These are phyloP conservation scores for Drosophila neotestacea DNA, from an alignment of 2,888 invertebrate species.

Conservation along the genomic window DNA sequence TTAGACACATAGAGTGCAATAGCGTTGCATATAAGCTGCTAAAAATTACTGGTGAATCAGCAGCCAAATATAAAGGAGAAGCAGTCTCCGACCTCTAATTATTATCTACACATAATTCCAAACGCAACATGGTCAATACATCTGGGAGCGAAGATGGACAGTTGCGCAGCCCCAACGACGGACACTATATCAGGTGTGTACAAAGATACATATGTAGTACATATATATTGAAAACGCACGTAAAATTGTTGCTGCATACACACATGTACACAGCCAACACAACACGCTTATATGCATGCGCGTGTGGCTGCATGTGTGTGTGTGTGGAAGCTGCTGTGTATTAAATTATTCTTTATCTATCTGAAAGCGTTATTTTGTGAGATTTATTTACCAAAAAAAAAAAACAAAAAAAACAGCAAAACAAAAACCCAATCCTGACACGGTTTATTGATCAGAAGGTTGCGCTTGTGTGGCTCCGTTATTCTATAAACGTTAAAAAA, in stretches of 20 bases:
- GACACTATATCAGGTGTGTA: slow-evolving; percentile 86
- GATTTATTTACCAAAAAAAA: slow-evolving; percentile 30
- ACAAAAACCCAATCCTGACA: slow-evolving; percentile 19
- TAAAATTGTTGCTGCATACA: slow-evolving; percentile 81
- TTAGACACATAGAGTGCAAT: slow-evolving; percentile 33
- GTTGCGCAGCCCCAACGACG: slow-evolving; percentile 90
- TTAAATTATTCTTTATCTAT: slow-evolving; percentile 51
- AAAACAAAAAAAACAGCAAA: slow-evolving; percentile 26
- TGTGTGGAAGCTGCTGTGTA: slow-evolving; percentile 46
- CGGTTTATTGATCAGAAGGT: slow-evolving; percentile 50
- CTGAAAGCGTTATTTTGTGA: slow-evolving; percentile 63
- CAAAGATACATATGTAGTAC: slow-evolving; percentile 19
- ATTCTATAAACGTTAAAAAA: slow-evolving; percentile 3
- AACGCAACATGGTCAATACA: slow-evolving; percentile 74
- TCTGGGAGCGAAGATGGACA: slow-evolving; percentile 92
- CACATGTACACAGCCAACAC: slow-evolving; percentile 32
- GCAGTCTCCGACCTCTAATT: slow-evolving; percentile 23
- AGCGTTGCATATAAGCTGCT: slow-evolving; percentile 26
- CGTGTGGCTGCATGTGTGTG: slow-evolving; percentile 35
- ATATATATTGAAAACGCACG: slow-evolving; percentile 58
- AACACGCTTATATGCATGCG: slow-evolving; percentile 45
- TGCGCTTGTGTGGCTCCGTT: slow-evolving; percentile 16
- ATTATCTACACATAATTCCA: slow-evolving; percentile 22
- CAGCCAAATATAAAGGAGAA: slow-evolving; percentile 23
- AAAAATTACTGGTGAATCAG: slow-evolving; percentile 51